Percentiles rank a stretch among this genome's conserved stretches.
Conservation (phyloP, 64 coral and sea anemone species). For the Platygyra sinensis region DNA sequence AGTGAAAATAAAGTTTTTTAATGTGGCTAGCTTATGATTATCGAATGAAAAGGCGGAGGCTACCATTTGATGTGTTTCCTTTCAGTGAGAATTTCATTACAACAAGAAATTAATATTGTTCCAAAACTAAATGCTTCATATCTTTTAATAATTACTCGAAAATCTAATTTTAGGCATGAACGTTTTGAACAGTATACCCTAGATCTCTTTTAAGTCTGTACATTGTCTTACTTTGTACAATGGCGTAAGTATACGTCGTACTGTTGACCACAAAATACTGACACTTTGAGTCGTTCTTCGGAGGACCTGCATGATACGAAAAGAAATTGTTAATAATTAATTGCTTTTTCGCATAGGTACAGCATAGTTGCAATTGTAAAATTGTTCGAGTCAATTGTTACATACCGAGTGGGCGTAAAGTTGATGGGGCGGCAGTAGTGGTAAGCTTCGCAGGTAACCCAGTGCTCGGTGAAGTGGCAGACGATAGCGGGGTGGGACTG, state of each 20-base stretch:
- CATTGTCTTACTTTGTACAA: conserved; percentile 14
- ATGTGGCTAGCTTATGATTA: too few species aligned
- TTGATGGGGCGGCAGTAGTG: neutral
- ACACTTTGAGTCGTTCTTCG: neutral
- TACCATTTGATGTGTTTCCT: too few species aligned
- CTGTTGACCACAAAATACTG: conserved; percentile 33
- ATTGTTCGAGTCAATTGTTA: neutral
- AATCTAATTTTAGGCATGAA: too few species aligned
- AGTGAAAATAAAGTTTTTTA: too few species aligned
- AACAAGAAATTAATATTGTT: too few species aligned
- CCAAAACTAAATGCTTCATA: too few species aligned
- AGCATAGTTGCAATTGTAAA: too few species aligned
- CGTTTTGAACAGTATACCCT: too few species aligned
- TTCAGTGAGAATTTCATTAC: too few species aligned
- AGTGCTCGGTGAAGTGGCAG: neutral
- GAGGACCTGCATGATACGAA: neutral
- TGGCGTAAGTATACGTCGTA: conserved; percentile 26
- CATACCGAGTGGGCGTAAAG: neutral
- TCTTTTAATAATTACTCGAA: too few species aligned
- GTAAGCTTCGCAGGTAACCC: neutral
- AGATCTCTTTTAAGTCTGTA: neutral
- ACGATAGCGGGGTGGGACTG: neutral
- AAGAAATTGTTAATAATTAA: neutral
- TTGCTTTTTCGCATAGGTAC: too few species aligned
- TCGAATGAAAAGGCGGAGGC: too few species aligned